These are phyloP conservation scores for Erebia palarica DNA, from an alignment of 2,888 invertebrate genomes.

Conservation along the genomic window DNA sequence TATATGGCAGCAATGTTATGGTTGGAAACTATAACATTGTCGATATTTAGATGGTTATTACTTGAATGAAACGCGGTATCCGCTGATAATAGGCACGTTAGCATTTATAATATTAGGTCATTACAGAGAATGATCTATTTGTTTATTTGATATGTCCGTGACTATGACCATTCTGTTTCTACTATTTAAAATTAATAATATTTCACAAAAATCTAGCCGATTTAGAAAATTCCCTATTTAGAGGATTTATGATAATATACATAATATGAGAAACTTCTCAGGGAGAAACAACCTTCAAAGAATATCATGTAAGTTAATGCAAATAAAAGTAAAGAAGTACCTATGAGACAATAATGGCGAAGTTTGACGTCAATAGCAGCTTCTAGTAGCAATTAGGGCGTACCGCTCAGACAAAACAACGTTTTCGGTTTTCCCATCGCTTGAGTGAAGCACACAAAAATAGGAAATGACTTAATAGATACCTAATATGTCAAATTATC, in stretches of 20 bases:
- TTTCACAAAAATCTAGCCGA: too few species aligned
- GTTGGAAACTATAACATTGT: constrained; percentile 67
- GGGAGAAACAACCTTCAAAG: too few species aligned
- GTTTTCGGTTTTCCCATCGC: constrained; percentile 59
- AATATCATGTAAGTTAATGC: too few species aligned
- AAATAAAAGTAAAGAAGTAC: constrained; percentile 7
- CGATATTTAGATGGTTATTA: constrained; percentile 75
- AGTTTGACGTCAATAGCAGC: constrained; percentile 34
- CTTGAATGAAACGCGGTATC: constrained; percentile 63
- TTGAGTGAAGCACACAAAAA: constrained; percentile 68
- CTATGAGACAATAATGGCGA: constrained; percentile 21
- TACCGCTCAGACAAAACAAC: constrained; percentile 51
- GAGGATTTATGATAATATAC: too few species aligned
- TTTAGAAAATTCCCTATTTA: too few species aligned
- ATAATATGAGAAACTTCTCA: too few species aligned
- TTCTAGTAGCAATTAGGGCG: constrained; percentile 46
- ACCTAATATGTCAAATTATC: constrained; percentile 65
- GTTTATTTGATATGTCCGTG: constrained; percentile 47
- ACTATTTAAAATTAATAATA: not conserved
- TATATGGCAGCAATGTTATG: constrained; percentile 60
- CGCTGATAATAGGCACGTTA: constrained; percentile 73
- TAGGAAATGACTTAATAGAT: constrained; percentile 71
- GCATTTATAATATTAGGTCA: constrained; percentile 64
- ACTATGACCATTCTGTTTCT: not conserved
- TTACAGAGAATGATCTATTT: constrained; percentile 67